Conservation (phyloP, 2,113 vertebrate genomes). For the Pyxicephalus adspersus region DNA sequence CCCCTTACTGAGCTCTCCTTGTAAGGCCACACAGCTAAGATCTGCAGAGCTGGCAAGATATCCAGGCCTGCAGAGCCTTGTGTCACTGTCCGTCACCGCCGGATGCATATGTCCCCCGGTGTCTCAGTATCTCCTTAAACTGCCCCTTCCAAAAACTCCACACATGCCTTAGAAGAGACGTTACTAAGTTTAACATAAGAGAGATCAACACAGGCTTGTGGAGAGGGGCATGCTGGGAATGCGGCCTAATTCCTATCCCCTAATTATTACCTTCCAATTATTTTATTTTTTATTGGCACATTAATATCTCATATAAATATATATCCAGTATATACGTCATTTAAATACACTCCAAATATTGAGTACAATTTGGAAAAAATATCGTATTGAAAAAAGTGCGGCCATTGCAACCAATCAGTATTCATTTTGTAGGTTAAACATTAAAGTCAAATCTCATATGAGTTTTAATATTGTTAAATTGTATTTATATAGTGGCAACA, state of each 20-base stretch:
- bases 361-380: too few species aligned
- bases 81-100: constrained; percentile 63
- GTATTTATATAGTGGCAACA: too few species aligned
- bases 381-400: too few species aligned
- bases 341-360: too few species aligned
- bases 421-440: too few species aligned
- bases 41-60: constrained; percentile 65
- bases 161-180: constrained; percentile 50
- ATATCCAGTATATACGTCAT: too few species aligned
- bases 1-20: constrained; percentile 64
- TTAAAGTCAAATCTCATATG: too few species aligned
- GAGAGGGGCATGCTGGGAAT: constrained; percentile 5
- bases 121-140: constrained; percentile 52
- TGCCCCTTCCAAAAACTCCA: constrained; percentile 39
- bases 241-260: background rate
- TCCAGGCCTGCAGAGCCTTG: constrained; percentile 61
- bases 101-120: constrained; percentile 42
- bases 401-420: too few species aligned
- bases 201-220: background rate
- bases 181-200: constrained; percentile 53
- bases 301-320: too few species aligned
- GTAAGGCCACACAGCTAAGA: constrained; percentile 73
- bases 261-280: too few species aligned
- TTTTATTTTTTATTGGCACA: too few species aligned
- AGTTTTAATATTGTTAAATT: too few species aligned